Evolutionary conservation across 2,888 invertebrate genomes (phyloP).

Genomic region (Sialis fuliginosa): DNA sequence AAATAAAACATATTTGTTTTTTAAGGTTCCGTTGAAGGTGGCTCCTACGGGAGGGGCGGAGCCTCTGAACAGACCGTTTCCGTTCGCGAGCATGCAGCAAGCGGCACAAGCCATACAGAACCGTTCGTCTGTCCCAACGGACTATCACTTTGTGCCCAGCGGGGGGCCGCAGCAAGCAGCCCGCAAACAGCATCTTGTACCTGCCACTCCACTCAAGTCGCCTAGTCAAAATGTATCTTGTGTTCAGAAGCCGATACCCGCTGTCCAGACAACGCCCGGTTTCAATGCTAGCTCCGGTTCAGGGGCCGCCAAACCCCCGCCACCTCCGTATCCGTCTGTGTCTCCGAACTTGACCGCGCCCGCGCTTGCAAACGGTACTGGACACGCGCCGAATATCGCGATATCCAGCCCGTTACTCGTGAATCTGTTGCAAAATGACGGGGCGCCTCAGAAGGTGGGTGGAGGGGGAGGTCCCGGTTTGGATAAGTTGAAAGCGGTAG

Average conservation of each 20-base stretch:
- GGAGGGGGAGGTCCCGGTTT: constrained; percentile 23
- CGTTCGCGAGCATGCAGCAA: constrained; percentile 84
- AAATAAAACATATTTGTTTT: neutral
- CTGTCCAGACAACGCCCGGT: constrained; percentile 4
- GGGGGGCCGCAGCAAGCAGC: constrained; percentile 6
- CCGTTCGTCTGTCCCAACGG: constrained; percentile 25
- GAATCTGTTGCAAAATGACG: constrained; percentile 80
- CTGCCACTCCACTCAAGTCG: constrained; percentile 6
- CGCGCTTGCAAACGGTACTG: constrained; percentile 22
- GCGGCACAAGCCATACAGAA: constrained; percentile 67
- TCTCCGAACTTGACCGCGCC: constrained; percentile 10
- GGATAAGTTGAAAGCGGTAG: constrained; percentile 16
- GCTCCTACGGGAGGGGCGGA: constrained; percentile 28
- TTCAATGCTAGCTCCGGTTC: constrained; percentile 1
- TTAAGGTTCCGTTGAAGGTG: constrained; percentile 12
- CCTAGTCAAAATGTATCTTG: constrained; percentile 21
- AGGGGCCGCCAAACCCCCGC: constrained; percentile 16
- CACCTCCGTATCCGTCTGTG: constrained; percentile 24
- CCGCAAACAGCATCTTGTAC: constrained; percentile 7
- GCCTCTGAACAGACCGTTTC: constrained; percentile 49
- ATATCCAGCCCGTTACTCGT: constrained; percentile 80
- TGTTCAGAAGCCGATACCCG: constrained; percentile 20
- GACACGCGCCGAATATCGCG: constrained; percentile 35
- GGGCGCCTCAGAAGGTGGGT: constrained; percentile 23
- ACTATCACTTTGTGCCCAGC: constrained; percentile 4